These are phyloP conservation scores for Bradypodion pumilum DNA, from an alignment of 2,797 vertebrate genomes.

Conservation along the genomic window DNA sequence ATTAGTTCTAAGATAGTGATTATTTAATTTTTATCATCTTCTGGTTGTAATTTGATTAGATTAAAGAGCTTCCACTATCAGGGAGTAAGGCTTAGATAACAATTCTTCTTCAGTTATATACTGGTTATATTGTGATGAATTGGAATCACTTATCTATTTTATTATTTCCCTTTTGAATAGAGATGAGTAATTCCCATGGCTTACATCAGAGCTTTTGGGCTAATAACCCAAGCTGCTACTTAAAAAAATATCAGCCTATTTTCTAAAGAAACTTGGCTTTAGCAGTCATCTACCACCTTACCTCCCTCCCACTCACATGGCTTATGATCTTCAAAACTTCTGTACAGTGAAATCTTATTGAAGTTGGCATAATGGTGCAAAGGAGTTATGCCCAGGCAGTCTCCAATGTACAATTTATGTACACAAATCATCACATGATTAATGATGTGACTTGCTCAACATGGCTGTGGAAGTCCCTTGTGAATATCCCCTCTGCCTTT, in stretches of 20 bases:
- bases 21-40: constrained; percentile 25
- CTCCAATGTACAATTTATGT: no score
- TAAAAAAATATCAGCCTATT: background rate
- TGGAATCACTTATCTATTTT: background rate
- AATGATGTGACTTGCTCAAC: no score
- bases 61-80: background rate
- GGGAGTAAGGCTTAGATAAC: background rate
- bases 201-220: background rate
- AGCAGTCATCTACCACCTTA: background rate
- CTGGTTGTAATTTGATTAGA: constrained; percentile 11
- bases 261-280: background rate
- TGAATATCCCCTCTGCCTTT: no score
- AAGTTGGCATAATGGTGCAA: no score
- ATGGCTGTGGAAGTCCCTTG: no score
- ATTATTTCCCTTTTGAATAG: background rate
- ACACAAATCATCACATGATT: no score
- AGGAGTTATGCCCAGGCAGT: no score
- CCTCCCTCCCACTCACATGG: background rate
- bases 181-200: background rate
- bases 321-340: no score
- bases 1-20: constrained; percentile 40
- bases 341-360: no score
- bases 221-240: background rate
- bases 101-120: background rate
- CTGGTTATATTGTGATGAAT: background rate